Base-by-base conservation (phyloP, 2,888 invertebrate species). In the Pyrrhia umbra region DNA sequence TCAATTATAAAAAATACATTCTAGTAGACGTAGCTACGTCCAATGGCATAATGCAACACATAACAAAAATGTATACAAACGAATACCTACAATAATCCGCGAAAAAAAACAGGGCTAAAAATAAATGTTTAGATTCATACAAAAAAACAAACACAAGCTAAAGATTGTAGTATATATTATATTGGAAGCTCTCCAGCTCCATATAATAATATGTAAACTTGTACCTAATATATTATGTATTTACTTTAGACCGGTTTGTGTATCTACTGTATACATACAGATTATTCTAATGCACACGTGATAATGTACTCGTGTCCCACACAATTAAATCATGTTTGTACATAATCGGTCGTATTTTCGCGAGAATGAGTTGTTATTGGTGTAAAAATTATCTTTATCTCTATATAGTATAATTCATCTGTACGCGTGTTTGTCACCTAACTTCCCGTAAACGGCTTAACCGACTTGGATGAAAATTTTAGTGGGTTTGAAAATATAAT, bases 261-360 rank as follows among this genome's bases (percentile, higher is more conserved):
- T 23, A 34, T 27, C 39, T 34, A n/a, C 42, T 57, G 40, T 67
- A 16, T 49, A 60, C 15, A 27, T 15, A 34, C 9, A 45, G 45
- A 64, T 64, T 45, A 40, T 49, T 49, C 0, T 27, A 27, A 68
- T 37, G 9, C 42, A 43, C 58, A 56, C 56, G 56, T 56, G 46
- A 56, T 6, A 15, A 27, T 50, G 1, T 10, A 18, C 54, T 45
- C 18, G 21, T 30, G 15, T 54, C 49, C 4, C 21, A 42, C 10
- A 49, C n/a, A 37, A 46, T 21, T 42, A 9, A 20, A 57, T 21
- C 58, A 6, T 13, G 8, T 6, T 20, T 30, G 15, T 39, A 45
- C 39, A 46, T 60, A 37, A 50, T 55, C 16, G 15, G 2, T 21
- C 4, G 1, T 20, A 18, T 54, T 49, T 69, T 61, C 21, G 18